These are phyloP conservation scores for Zaprionus gabonicus DNA, from an alignment of 1,140 invertebrate genomes.

Conservation along the genomic window DNA sequence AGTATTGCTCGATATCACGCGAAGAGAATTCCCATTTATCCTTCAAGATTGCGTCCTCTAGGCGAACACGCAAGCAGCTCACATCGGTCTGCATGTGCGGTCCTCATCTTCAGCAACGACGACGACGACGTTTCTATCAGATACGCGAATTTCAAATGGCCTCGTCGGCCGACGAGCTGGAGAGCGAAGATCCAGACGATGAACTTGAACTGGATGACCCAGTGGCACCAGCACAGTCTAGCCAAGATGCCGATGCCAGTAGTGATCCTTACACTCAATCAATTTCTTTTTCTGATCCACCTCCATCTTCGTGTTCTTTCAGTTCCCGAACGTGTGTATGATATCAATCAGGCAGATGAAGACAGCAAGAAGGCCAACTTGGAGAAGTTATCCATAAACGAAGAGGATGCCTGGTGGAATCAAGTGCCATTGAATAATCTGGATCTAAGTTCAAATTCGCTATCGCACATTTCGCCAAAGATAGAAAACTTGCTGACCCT, in stretches of 20 bases:
- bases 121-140: slow-evolving; percentile 73
- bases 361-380: slow-evolving; percentile 88
- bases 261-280: slow-evolving; percentile 12
- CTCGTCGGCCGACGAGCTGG: slow-evolving; percentile 73
- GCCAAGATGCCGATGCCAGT: slow-evolving; percentile 39
- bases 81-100: slow-evolving; percentile 82
- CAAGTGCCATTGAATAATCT: slow-evolving; percentile 90
- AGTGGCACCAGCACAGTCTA: slow-evolving; percentile 16
- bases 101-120: slow-evolving; percentile 57
- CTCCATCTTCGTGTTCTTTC: slow-evolving; percentile 47
- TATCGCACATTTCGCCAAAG: slow-evolving; percentile 88
- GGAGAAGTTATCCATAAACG: slow-evolving; percentile 85
- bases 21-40: slow-evolving; percentile 21
- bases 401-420: slow-evolving; percentile 93
- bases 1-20: slow-evolving; percentile 20
- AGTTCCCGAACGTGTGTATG: slow-evolving; percentile 94
- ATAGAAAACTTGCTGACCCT: slow-evolving; percentile 90
- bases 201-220: slow-evolving; percentile 69
- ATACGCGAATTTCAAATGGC: slow-evolving; percentile 80
- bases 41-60: slow-evolving; percentile 80
- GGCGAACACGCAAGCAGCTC: slow-evolving; percentile 64
- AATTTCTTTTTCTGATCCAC: slow-evolving; percentile 18
- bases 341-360: slow-evolving; percentile 90
- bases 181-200: slow-evolving; percentile 77
- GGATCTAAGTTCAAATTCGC: slow-evolving; percentile 92